phyloP scores from a whole-genome alignment of 2,888 invertebrate genomes.

The Agrochola lota region DNA sequence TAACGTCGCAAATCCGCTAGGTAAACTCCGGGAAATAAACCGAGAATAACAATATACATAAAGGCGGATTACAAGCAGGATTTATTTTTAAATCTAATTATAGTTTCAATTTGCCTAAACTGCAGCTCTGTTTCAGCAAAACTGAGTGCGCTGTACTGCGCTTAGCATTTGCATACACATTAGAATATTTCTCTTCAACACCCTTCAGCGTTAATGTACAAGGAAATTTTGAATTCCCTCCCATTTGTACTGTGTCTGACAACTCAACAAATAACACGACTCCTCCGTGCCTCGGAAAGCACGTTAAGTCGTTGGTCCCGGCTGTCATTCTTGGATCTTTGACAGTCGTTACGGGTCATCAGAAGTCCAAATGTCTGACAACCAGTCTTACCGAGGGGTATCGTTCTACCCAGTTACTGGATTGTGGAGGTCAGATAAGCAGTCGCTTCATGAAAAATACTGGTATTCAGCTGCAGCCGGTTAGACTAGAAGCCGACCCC shows the following conservation, averaged over 20 bases:
- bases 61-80: conserved; percentile 49
- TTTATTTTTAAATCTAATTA: conserved; percentile 55
- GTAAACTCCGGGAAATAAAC: conserved; percentile 28
- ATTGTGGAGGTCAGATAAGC: too few relatives aligned
- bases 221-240: conserved; percentile 42
- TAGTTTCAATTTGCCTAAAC: conserved; percentile 70
- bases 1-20: conserved; percentile 18
- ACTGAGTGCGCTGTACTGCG: conserved; percentile 72
- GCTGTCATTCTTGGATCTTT: too few relatives aligned
- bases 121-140: conserved; percentile 64
- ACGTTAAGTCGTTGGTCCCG: too few relatives aligned
- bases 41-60: conserved; percentile 27
- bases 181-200: conserved; percentile 76
- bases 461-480: too few relatives aligned
- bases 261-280: too few relatives aligned
- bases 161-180: conserved; percentile 77
- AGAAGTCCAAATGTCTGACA: too few relatives aligned
- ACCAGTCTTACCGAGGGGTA: too few relatives aligned
- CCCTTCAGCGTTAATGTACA: conserved; percentile 58
- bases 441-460: too few relatives aligned
- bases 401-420: too few relatives aligned
- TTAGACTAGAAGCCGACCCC: too few relatives aligned
- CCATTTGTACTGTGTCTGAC: background rate
- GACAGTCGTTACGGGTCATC: too few relatives aligned
- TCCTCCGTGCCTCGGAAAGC: too few relatives aligned